Percentiles rank a stretch among this genome's conserved stretches.
Conservation (phyloP, 2,797 vertebrate species). For the Syncerus caffer region DNA sequence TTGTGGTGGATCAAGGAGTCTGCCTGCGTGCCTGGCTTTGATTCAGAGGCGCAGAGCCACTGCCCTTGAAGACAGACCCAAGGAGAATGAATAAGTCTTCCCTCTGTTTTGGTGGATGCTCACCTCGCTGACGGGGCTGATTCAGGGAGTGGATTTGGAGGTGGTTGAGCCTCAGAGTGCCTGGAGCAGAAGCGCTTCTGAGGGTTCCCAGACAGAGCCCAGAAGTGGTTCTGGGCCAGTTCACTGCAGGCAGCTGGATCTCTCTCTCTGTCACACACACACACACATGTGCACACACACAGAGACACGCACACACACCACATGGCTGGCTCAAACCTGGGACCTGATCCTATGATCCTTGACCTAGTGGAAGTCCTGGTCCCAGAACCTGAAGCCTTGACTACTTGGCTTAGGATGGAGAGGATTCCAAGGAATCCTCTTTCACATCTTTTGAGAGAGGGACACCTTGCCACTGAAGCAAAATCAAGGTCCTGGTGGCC, state of each 20-base stretch:
- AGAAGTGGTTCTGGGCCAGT: background rate
- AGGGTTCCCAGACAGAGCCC: background rate
- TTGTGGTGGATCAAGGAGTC: background rate
- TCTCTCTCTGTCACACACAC: background rate
- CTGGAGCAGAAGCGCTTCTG: background rate
- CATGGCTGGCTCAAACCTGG: background rate
- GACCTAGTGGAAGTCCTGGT: too few relatives aligned
- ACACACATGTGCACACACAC: background rate
- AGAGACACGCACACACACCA: fast-evolving
- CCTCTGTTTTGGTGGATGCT: background rate
- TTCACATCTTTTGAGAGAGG: background rate
- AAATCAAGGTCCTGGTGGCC: background rate
- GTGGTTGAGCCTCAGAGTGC: too few relatives aligned
- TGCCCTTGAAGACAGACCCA: constrained; percentile 27
- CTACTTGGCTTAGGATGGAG: background rate
- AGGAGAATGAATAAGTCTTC: background rate
- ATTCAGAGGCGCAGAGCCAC: background rate
- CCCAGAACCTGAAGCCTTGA: background rate
- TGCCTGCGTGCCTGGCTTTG: background rate
- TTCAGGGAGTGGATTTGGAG: background rate
- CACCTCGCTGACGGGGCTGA: fast-evolving
- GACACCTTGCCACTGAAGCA: background rate
- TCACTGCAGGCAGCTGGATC: background rate
- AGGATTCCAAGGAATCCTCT: background rate
- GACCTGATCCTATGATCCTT: background rate